Evolutionary conservation across 2,888 invertebrate species (phyloP), one percentile per base, ranked within the genome.

Genomic region (Macaria notata): DNA sequence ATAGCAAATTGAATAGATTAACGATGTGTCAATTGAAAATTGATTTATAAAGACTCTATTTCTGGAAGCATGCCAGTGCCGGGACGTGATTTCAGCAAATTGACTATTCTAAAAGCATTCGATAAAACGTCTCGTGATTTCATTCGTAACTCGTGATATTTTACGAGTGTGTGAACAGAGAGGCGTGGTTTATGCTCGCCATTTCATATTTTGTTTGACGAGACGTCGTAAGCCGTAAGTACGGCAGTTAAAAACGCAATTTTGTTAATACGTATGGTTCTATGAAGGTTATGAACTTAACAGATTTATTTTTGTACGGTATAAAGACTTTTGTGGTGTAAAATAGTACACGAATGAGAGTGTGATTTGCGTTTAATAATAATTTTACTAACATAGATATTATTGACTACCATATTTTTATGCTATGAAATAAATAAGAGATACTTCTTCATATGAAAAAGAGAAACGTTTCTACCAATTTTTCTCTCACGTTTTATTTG

Each of bases 111-210:
- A 44, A 62, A 64, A 61, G 50, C 52, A 43, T 49, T 64, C 54
- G 52, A 62, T 62, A 62, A 57, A 66, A 64, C 41, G 51, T 55
- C 62, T 38, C 57, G 50, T 50, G 54, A 53, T 65, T 66, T 63
- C 63, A 66, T 64, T 62, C 57, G 58, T 62, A 53, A 62, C 60
- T 63, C 66, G 57, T 62, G 59, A 58, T 56, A 61, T 62, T 64
- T 66, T 63, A 66, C 57, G 61, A 57, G 53, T 62, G 51, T 56
- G 63, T 58, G 59, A 62, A 63, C 59, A 59, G 58, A 42, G 54
- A 46, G 64, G 64, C 61, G 63, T 61, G 61, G 59, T 63, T 67
- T 67, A 63, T 62, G 57, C 47, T 54, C 50, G 49, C 39, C 61
- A 47, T 61, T 61, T 65, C 63, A 61, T 65, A 62, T 65, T 65